phyloP scores from a whole-genome alignment of 92 coral and sea anemone genomes.

The Ricordea florida region DNA sequence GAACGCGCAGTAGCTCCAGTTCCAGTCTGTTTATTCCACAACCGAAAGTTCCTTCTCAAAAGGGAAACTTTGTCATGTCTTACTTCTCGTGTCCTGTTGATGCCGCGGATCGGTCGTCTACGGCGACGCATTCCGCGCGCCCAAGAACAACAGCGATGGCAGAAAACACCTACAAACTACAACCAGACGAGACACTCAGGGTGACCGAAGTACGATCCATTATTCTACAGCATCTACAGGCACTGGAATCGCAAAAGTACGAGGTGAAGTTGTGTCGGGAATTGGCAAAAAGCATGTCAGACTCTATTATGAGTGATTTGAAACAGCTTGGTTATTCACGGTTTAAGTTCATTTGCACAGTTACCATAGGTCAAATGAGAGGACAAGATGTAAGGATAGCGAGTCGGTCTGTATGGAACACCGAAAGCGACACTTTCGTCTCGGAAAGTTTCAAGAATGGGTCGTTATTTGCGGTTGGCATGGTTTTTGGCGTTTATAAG shows the following conservation, averaged over 20 bases:
- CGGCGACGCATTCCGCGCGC: slow-evolving; percentile 48
- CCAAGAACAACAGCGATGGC: slow-evolving; percentile 32
- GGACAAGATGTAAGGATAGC: slow-evolving; percentile 85
- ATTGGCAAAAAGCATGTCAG: slow-evolving; percentile 71
- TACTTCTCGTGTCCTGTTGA: slow-evolving; percentile 77
- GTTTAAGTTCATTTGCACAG: slow-evolving; percentile 85
- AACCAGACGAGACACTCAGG: slow-evolving; percentile 72
- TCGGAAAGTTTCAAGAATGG: slow-evolving; percentile 66
- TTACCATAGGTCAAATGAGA: slow-evolving; percentile 82
- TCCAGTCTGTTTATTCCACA: slow-evolving; percentile 76
- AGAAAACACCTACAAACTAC: slow-evolving; percentile 85
- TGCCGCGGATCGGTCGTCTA: slow-evolving; percentile 55
- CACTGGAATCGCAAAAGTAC: slow-evolving; percentile 66
- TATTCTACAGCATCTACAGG: slow-evolving; percentile 73
- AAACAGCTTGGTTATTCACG: slow-evolving; percentile 76
- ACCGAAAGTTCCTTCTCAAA: slow-evolving; percentile 54
- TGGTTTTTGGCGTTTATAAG: slow-evolving; percentile 71
- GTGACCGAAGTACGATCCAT: slow-evolving; percentile 58
- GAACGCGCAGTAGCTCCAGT: slow-evolving; percentile 64
- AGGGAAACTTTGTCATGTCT: slow-evolving; percentile 68
- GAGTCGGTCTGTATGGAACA: slow-evolving; percentile 89
- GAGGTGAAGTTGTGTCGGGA: slow-evolving; percentile 80
- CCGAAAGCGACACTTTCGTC: slow-evolving; percentile 73
- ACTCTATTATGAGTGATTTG: slow-evolving; percentile 78
- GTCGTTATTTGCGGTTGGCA: slow-evolving; percentile 74